phyloP scores from a whole-genome alignment of 2,888 invertebrate species.

The Drosophila monieri region DNA sequence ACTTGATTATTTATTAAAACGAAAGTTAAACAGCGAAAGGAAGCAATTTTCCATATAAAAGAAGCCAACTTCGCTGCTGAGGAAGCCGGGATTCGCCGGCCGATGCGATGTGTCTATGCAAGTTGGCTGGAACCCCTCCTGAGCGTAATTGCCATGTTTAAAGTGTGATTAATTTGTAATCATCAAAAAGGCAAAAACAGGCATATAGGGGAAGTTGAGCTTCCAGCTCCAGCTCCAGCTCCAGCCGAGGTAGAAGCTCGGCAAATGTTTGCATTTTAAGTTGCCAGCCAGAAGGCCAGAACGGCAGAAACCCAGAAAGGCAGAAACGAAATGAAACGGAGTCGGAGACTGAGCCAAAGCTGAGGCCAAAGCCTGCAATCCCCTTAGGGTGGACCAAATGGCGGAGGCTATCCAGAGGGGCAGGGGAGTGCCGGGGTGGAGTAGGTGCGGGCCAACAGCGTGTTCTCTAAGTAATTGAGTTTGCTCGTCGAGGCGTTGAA shows the following conservation, averaged over 20 bases:
- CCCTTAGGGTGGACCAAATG: slow-evolving; percentile 24
- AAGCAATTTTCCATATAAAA: slow-evolving; percentile 74
- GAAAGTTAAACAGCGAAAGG: slow-evolving; percentile 78
- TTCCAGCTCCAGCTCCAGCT: background rate
- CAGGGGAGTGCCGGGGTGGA: background rate
- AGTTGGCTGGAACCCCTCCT: slow-evolving; percentile 40
- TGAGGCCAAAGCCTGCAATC: slow-evolving; percentile 33
- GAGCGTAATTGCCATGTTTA: slow-evolving; percentile 76
- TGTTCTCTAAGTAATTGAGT: slow-evolving; percentile 51
- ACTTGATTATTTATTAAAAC: slow-evolving; percentile 78
- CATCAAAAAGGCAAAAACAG: slow-evolving; percentile 71
- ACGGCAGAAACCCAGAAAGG: slow-evolving; percentile 1
- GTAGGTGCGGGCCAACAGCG: slow-evolving; percentile 28
- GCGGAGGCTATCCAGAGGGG: slow-evolving; percentile 4
- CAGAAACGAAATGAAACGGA: slow-evolving; percentile 7
- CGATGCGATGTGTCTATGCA: slow-evolving; percentile 40
- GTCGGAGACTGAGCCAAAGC: slow-evolving; percentile 27
- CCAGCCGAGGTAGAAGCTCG: slow-evolving; percentile 7
- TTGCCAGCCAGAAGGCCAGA: slow-evolving; percentile 20
- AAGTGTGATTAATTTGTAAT: slow-evolving; percentile 79
- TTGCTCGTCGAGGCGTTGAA: slow-evolving; percentile 43
- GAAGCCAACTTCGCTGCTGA: slow-evolving; percentile 33
- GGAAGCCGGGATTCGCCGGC: slow-evolving; percentile 35
- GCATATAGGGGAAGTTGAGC: slow-evolving; percentile 12
- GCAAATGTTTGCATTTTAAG: slow-evolving; percentile 67